Base-by-base conservation (phyloP, 2,888 invertebrate genomes). In the Chymomyza caudatula region DNA sequence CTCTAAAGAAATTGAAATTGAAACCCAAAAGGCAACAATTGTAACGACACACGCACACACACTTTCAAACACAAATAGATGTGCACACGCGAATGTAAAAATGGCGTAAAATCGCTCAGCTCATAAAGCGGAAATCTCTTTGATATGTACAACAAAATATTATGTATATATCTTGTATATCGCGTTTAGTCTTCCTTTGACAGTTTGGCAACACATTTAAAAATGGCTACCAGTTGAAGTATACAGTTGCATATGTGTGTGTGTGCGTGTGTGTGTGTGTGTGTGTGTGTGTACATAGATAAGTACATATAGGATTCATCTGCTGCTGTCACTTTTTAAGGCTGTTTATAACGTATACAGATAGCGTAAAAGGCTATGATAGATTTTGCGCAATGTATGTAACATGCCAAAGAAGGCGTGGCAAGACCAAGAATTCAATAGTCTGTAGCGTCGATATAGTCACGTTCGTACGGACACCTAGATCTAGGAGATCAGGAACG, bases 41-140 rank as follows among this genome's bases (percentile, higher is more conserved):
- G 11, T 19, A 20, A 37, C 37, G 37, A n/a, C 53, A 51, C 52
- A 49, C 53, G 5, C 37, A 17, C n/a, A 13, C 43, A 15, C 47
- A 64, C n/a, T n/a, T n/a, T n/a, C 4, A 15, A 49, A 29, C 22
- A 19, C 42, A 17, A 52, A 29, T 6, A 37, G 37, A 11, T 52
- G 20, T n/a, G 56, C 43, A 60, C 65, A 43, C 37, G 37, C 52
- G 69, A 66, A 73, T 73, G 11, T 53, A 69, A 69, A 66, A 73
- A 66, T 53, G 20, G 29, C 29, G 29, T 11, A 37, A 37, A 37
- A 37, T 37, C 29, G 29, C 29, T 37, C 11, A 11, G 29, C 29
- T 8, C 0, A 8, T 37, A 37, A 29, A 37, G 29, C 29, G 29
- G 29, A 37, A 37, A 11, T 37, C 11, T 2, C 29, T 37, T 37